Conservation (phyloP, 2,888 invertebrate genomes). For the Brenthis daphne region DNA sequence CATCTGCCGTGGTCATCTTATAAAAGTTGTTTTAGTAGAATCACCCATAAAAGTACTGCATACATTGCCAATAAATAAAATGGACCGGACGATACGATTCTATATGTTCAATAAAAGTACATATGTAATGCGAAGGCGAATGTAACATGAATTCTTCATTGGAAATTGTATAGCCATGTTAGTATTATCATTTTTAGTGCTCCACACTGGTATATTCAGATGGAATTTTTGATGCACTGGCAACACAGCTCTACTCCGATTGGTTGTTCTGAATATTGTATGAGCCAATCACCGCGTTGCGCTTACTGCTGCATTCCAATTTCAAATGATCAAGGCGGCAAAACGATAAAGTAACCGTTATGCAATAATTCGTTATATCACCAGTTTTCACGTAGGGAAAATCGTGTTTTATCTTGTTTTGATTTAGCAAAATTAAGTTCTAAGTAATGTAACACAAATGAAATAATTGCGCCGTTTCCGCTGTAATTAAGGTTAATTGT, state of each 20-base stretch:
- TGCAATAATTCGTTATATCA: slow-evolving; percentile 68
- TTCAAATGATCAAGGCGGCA: slow-evolving; percentile 79
- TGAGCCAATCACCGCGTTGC: slow-evolving; percentile 79
- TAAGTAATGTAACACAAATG: slow-evolving; percentile 15
- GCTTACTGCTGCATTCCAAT: slow-evolving; percentile 80
- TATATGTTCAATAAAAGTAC: slow-evolving; percentile 75
- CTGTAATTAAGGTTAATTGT: slow-evolving; percentile 36
- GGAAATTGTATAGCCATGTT: slow-evolving; percentile 80
- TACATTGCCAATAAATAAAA: slow-evolving; percentile 72
- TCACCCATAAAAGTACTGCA: slow-evolving; percentile 49
- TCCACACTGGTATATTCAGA: slow-evolving; percentile 81
- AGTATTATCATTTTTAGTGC: slow-evolving; percentile 83
- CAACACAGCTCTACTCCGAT: slow-evolving; percentile 78
- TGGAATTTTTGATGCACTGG: slow-evolving; percentile 83
- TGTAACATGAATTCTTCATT: slow-evolving; percentile 80
- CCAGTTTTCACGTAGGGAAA: slow-evolving; percentile 8
- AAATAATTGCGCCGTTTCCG: slow-evolving; percentile 25
- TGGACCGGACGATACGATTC: slow-evolving; percentile 65
- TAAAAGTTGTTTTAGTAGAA: slow-evolving; percentile 49
- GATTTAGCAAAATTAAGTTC: neutral
- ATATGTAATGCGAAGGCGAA: slow-evolving; percentile 72
- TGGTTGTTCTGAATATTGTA: slow-evolving; percentile 81
- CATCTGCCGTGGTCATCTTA: slow-evolving; percentile 43
- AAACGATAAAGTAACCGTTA: slow-evolving; percentile 63
- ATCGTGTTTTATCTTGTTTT: slow-evolving; percentile 2